These are phyloP conservation scores for Plotosus lineatus DNA, from an alignment of 2,113 vertebrate species.

Conservation along the genomic window DNA sequence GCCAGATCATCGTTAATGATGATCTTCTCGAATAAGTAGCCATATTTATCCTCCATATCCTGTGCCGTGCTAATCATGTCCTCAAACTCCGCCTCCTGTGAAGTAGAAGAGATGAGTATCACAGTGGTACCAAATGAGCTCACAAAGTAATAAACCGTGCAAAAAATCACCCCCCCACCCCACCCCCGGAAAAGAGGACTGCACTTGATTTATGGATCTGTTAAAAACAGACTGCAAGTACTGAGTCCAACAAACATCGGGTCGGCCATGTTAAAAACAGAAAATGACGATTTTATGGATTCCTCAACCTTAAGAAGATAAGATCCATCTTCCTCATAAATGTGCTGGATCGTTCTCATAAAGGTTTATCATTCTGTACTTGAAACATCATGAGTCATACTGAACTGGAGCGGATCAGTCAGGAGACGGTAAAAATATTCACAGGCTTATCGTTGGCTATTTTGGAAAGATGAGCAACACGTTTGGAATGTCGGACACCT, in stretches of 20 bases:
- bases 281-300: not conserved
- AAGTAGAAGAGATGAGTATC: conserved; percentile 28
- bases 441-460: conserved; percentile 1
- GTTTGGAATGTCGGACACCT: not conserved
- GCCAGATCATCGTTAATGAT: conserved; percentile 87
- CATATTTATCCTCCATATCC: conserved; percentile 82
- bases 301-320: not conserved
- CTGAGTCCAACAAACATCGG: not conserved
- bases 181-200: not conserved
- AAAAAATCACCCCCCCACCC: no score
- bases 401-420: not conserved
- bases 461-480: conserved; percentile 24
- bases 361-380: not conserved
- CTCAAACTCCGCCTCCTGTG: conserved; percentile 90
- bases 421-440: conserved; percentile 23
- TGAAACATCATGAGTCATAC: not conserved
- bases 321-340: conserved; percentile 1
- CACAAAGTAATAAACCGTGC: not conserved
- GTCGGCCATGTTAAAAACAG: not conserved
- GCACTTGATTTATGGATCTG: not conserved
- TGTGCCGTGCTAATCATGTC: conserved; percentile 86
- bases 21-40: conserved; percentile 86
- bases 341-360: conserved; percentile 25
- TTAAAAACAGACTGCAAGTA: not conserved
- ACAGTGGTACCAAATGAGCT: not conserved